Percentiles rank a stretch among this genome's conserved stretches.
Evolutionary conservation across 2,797 vertebrate species (phyloP).

Genomic region (Eremophila alpestris): DNA sequence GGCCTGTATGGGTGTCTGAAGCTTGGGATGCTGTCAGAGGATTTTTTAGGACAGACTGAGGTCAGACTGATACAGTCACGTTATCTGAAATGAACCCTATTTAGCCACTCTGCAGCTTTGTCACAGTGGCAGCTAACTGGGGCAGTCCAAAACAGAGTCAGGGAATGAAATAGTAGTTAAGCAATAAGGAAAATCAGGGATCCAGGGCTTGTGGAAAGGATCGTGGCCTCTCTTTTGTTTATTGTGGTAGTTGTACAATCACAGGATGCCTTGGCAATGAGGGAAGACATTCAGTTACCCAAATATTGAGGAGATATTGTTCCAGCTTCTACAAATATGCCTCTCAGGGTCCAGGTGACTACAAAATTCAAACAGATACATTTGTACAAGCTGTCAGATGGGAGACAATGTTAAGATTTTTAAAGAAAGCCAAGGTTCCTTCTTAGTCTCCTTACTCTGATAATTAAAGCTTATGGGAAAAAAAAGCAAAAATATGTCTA

Average conservation of each 20-base stretch:
- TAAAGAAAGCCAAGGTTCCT: neutral
- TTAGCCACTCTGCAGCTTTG: neutral
- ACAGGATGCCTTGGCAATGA: neutral
- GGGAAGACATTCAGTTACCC: neutral
- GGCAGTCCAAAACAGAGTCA: neutral
- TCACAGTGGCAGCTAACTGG: neutral
- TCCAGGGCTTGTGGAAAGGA: neutral
- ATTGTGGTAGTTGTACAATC: rapidly evolving
- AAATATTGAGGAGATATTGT: neutral
- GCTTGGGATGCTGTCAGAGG: neutral
- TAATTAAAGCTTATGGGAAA: neutral
- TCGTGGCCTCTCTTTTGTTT: rapidly evolving
- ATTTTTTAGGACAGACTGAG: neutral
- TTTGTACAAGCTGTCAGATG: neutral
- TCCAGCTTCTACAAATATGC: neutral
- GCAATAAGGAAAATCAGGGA: neutral
- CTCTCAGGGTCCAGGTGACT: neutral
- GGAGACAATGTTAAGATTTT: neutral
- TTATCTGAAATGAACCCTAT: neutral
- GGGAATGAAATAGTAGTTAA: neutral
- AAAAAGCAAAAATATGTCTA: neutral
- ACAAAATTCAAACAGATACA: neutral
- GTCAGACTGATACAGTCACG: neutral
- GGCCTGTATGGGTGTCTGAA: neutral
- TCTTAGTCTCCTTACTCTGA: neutral